Base-by-base conservation (phyloP, 2,888 invertebrate species). In the Gari tellinella region DNA sequence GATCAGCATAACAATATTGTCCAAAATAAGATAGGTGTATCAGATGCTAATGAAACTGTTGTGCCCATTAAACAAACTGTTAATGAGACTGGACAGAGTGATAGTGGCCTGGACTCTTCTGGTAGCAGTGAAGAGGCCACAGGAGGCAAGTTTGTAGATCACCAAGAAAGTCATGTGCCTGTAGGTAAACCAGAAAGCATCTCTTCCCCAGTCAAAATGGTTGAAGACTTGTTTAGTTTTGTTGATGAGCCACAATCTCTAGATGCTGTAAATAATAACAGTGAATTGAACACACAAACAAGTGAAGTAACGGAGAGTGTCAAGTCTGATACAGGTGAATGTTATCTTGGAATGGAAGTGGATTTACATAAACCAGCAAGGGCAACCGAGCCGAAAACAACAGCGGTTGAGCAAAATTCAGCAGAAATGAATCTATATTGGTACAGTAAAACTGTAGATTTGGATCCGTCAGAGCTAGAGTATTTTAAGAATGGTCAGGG, bases 191-290 rank as follows among this genome's bases (percentile, higher is more conserved):
- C 69, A 7, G 69, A 72, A n/a, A 41, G 31, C 17, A 62, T 75
- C 19, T 17, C 46, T 12, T 78, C 77, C 15, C 69, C 69, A 17
- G 63, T 48, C 31, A 78, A 56, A 49, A 52, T 66, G 26, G 66
- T 58, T 19, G 63, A 66, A 51, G n/a, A 57, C 8, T 43, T 63
- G 7, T 78, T 78, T 25, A 56, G 61, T 49, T 63, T 62, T 49
- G 21, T 69, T 21, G 51, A 66, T 26, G 66, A 62, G 21, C 51
- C 58, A 8, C 65, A 69, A 31, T 63, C 69, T 25, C 51, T 78
- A 19, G 77, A 78, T 73, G 72, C 72, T 51, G 55, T 72, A 7
- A 78, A 78, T 38, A 78, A 78, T 46, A 78, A 78, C 46, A 69
- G 60, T 56, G 77, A 69, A 55, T 43, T 55, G 12, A 15, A 49